Evolutionary conservation across 2,888 invertebrate species (phyloP).

Genomic region (Hymenopus coronatus): DNA sequence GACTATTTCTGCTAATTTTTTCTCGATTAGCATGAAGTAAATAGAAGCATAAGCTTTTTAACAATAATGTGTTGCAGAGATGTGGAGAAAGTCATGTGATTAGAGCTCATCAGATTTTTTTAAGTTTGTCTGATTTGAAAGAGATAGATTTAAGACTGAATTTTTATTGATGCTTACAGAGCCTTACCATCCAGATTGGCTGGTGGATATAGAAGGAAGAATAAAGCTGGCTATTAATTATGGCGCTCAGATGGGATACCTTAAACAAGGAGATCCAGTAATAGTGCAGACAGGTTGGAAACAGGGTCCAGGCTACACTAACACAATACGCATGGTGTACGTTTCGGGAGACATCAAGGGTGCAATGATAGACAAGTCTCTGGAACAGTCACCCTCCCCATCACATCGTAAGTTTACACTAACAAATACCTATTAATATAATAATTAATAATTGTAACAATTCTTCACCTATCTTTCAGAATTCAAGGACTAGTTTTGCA

Average conservation of each 20-base stretch:
- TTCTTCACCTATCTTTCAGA: too few species aligned
- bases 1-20: too few species aligned
- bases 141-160: too few species aligned
- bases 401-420: background rate
- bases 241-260: constrained; percentile 82
- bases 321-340: constrained; percentile 91
- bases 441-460: too few species aligned
- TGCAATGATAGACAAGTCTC: background rate
- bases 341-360: constrained; percentile 49
- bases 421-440: too few species aligned
- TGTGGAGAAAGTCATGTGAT: too few species aligned
- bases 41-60: too few species aligned
- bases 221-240: constrained; percentile 79
- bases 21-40: too few species aligned
- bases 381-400: background rate
- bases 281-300: constrained; percentile 96
- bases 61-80: too few species aligned
- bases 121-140: too few species aligned
- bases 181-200: constrained; percentile 72
- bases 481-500: too few species aligned
- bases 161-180: constrained; percentile 49
- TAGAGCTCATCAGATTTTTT: too few species aligned
- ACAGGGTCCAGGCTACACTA: constrained; percentile 92
- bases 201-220: constrained; percentile 86
- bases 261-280: constrained; percentile 81